Evolutionary conservation across 2,797 vertebrate species (phyloP).

Genomic region (Loris lydekkerianus): DNA sequence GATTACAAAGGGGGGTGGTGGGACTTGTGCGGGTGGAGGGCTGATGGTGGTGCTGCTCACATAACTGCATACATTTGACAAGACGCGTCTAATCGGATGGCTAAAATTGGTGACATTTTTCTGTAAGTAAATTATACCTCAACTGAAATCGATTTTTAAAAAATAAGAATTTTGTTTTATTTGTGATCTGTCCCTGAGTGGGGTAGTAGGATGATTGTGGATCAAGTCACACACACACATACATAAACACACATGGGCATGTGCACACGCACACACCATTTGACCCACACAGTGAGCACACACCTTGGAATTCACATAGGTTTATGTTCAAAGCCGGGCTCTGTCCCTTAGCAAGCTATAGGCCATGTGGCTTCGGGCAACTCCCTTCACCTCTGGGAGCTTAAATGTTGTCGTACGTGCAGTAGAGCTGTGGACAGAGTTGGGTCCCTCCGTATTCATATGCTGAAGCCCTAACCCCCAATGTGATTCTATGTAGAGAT

Average conservation of each 20-base stretch:
- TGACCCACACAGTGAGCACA: background rate
- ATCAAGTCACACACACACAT: background rate
- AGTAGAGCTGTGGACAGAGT: accelerated
- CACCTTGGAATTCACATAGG: background rate
- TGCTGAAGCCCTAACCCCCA: background rate
- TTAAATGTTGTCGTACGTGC: background rate
- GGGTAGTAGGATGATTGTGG: no score
- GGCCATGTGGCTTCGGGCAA: background rate
- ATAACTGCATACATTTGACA: background rate
- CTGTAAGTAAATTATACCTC: background rate
- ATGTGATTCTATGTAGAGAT: accelerated
- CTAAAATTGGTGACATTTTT: background rate
- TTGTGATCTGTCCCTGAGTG: no score
- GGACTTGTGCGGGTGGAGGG: background rate
- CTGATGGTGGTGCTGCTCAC: no score
- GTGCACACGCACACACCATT: background rate
- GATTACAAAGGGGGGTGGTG: background rate
- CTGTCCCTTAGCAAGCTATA: background rate
- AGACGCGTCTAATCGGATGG: background rate
- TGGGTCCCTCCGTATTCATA: accelerated
- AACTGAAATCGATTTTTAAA: background rate
- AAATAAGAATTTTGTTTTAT: background rate
- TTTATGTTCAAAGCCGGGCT: background rate
- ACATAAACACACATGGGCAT: no score
- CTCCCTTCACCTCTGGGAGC: no score